A percentile compares a stretch with the other conserved stretches of the same genome.
Evolutionary conservation across 2,113 vertebrate genomes (phyloP).

Genomic region (Talpa occidentalis): DNA sequence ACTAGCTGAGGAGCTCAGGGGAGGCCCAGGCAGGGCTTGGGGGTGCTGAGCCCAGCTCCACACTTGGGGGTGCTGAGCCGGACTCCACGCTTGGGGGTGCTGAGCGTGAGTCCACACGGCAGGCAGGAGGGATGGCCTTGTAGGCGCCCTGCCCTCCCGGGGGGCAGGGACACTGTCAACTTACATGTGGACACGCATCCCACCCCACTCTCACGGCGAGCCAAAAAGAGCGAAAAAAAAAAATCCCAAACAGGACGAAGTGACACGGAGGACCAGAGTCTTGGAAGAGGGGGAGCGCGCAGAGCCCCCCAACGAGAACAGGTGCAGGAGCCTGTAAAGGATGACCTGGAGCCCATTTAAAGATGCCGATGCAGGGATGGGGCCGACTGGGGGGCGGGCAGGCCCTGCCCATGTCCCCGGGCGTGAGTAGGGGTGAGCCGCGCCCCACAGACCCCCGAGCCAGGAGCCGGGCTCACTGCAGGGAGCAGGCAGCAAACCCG

Average conservation of each 20-base stretch:
- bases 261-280: background rate
- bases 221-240: background rate
- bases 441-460: too few species aligned
- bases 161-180: background rate
- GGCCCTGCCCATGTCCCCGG: too few species aligned
- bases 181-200: background rate
- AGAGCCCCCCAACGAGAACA: too few species aligned
- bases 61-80: rapidly evolving
- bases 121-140: rapidly evolving
- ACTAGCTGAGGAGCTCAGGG: background rate
- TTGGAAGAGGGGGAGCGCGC: background rate
- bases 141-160: background rate
- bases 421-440: too few species aligned
- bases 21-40: too few species aligned
- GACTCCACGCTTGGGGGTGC: background rate
- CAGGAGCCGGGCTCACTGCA: too few species aligned
- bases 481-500: too few species aligned
- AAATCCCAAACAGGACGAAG: background rate
- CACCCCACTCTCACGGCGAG: background rate
- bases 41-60: too few species aligned
- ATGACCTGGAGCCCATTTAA: too few species aligned
- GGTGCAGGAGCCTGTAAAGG: too few species aligned
- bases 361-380: too few species aligned
- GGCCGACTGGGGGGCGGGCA: too few species aligned
- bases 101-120: rapidly evolving